These are phyloP conservation scores for Sesamia inferens DNA, from an alignment of 2,888 invertebrate genomes.

Conservation along the genomic window DNA sequence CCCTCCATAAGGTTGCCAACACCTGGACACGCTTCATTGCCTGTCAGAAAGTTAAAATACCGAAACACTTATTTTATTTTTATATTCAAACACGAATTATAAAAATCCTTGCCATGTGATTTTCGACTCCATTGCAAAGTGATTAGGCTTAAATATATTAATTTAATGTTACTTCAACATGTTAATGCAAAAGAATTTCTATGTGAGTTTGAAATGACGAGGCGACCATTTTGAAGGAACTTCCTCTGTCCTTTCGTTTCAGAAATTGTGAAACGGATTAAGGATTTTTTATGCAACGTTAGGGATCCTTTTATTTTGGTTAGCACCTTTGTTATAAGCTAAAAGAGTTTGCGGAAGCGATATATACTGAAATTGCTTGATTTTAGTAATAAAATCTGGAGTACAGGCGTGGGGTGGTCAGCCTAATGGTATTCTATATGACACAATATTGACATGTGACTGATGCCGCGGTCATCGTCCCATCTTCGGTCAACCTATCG, in stretches of 20 bases:
- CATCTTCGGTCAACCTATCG: too few species aligned
- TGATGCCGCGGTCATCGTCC: too few species aligned
- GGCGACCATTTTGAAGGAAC: constrained; percentile 58
- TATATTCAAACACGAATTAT: constrained; percentile 58
- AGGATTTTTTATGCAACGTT: constrained; percentile 63
- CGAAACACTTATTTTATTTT: constrained; percentile 64
- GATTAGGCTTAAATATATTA: constrained; percentile 55
- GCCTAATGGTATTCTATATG: too few species aligned
- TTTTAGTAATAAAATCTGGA: too few species aligned
- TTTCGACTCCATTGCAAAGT: constrained; percentile 54
- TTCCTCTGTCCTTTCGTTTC: constrained; percentile 25
- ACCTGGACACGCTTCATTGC: constrained; percentile 71
- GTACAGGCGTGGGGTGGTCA: too few species aligned
- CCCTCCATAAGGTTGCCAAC: constrained; percentile 53
- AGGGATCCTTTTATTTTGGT: constrained; percentile 66
- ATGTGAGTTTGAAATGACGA: constrained; percentile 52
- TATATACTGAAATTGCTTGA: not conserved
- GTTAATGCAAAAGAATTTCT: constrained; percentile 61
- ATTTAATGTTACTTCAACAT: constrained; percentile 39
- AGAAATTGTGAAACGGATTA: constrained; percentile 42
- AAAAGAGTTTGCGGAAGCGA: constrained; percentile 36
- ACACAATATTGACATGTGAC: too few species aligned
- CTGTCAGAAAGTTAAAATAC: constrained; percentile 70
- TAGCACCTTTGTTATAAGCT: constrained; percentile 29
- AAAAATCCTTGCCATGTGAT: constrained; percentile 39